Percentiles rank a stretch among this genome's conserved stretches.
These are phyloP conservation scores for Pardalotus punctatus DNA, from an alignment of 2,113 vertebrate genomes.

Conservation along the genomic window DNA sequence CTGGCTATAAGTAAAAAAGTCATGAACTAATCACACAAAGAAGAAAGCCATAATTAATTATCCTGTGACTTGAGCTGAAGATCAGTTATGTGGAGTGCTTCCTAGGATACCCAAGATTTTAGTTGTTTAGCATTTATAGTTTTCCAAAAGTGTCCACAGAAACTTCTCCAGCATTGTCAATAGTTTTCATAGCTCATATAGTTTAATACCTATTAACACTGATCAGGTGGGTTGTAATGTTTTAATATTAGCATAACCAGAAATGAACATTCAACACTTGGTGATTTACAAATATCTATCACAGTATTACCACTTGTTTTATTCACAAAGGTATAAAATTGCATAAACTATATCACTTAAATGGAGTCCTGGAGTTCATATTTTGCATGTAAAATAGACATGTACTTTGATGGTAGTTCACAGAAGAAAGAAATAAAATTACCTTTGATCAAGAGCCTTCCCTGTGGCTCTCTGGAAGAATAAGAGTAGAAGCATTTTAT, in stretches of 20 bases:
- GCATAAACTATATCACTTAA: not conserved
- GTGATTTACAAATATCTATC: not conserved
- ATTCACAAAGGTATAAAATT: not conserved
- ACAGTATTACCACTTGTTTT: not conserved
- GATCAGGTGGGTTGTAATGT: not conserved
- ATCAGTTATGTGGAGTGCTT: not conserved
- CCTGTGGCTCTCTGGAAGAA: not conserved
- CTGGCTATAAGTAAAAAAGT: not conserved
- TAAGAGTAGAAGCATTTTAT: not conserved
- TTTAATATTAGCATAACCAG: not conserved
- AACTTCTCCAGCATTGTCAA: not conserved
- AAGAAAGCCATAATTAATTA: not conserved
- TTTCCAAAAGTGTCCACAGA: not conserved
- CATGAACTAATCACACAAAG: not conserved
- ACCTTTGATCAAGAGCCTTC: not conserved
- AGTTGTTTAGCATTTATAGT: not conserved
- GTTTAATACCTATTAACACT: not conserved
- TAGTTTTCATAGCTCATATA: not conserved
- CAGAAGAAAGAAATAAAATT: not conserved
- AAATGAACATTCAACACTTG: not conserved
- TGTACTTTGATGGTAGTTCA: not conserved
- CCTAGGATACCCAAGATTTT: not conserved
- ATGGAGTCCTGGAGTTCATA: not conserved
- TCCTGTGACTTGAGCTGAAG: not conserved
- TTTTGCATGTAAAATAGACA: not conserved